These are phyloP conservation scores for Antheraea mylitta DNA, from an alignment of 1,140 invertebrate species.

Conservation along the genomic window DNA sequence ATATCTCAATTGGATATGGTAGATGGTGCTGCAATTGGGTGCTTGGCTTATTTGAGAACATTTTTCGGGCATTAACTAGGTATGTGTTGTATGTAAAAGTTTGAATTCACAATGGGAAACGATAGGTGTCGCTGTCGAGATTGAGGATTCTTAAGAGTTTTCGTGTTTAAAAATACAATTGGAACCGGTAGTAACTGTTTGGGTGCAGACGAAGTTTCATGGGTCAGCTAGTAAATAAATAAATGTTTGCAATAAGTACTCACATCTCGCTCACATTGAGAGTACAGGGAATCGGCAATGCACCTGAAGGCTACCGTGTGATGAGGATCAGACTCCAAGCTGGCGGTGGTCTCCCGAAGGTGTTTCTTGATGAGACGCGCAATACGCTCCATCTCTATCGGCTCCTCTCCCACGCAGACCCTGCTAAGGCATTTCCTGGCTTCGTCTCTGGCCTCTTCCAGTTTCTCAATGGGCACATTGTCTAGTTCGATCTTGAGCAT, in stretches of 20 bases:
- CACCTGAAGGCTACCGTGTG: slow-evolving; percentile 86
- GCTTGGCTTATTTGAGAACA: too few relatives aligned
- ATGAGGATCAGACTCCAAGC: slow-evolving; percentile 88
- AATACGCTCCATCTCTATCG: slow-evolving; percentile 89
- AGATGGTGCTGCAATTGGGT: too few relatives aligned
- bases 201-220: too few relatives aligned
- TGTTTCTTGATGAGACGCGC: slow-evolving; percentile 85
- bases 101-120: too few relatives aligned
- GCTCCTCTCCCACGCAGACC: slow-evolving; percentile 71
- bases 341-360: slow-evolving; percentile 85
- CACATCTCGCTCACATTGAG: slow-evolving; percentile 86
- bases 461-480: slow-evolving; percentile 87
- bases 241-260: slow-evolving; percentile 58
- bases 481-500: slow-evolving; percentile 86
- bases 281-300: slow-evolving; percentile 91
- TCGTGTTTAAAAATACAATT: too few relatives aligned
- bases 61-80: too few relatives aligned
- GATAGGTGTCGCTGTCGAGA: too few relatives aligned
- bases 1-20: too few relatives aligned
- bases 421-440: slow-evolving; percentile 79
- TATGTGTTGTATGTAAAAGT: too few relatives aligned
- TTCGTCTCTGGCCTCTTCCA: slow-evolving; percentile 82
- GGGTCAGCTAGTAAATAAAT: too few relatives aligned
- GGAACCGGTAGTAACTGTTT: too few relatives aligned
- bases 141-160: too few relatives aligned